Percentiles rank a stretch among this genome's conserved stretches.
Conservation (phyloP, 2,113 vertebrate genomes). For the Peromyscus polionotus region DNA sequence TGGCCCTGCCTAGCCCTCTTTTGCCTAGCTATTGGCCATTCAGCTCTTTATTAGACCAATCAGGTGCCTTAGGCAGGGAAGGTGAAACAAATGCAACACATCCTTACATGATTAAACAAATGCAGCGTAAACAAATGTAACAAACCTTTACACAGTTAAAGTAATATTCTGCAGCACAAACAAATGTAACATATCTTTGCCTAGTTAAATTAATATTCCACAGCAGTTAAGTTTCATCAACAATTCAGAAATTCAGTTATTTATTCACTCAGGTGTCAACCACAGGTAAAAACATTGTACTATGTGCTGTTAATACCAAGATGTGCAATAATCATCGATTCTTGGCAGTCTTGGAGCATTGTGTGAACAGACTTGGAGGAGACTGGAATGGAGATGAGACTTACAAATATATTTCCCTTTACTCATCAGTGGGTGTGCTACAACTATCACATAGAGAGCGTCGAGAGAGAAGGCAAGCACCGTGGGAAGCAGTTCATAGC, state of each 20-base stretch:
- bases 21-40: not conserved
- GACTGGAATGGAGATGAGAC: not conserved
- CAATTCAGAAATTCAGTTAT: not conserved
- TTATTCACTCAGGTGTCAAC: not conserved
- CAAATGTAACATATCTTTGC: not conserved
- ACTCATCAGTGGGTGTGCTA: not conserved
- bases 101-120: not conserved
- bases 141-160: not conserved
- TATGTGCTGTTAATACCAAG: not conserved
- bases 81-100: not conserved
- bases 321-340: too few species aligned
- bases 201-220: not conserved
- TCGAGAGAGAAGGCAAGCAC: not conserved
- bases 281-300: not conserved
- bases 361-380: not conserved
- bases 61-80: not conserved
- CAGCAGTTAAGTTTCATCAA: not conserved
- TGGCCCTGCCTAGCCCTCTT: not conserved
- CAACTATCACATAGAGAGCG: not conserved
- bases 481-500: not conserved
- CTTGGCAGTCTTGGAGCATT: not conserved
- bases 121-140: not conserved
- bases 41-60: not conserved
- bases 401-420: not conserved
- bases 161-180: not conserved